Percentiles rank a stretch among this genome's conserved stretches.
phyloP scores from a whole-genome alignment of 2,888 invertebrate species.

The Mythimna vitellina region DNA sequence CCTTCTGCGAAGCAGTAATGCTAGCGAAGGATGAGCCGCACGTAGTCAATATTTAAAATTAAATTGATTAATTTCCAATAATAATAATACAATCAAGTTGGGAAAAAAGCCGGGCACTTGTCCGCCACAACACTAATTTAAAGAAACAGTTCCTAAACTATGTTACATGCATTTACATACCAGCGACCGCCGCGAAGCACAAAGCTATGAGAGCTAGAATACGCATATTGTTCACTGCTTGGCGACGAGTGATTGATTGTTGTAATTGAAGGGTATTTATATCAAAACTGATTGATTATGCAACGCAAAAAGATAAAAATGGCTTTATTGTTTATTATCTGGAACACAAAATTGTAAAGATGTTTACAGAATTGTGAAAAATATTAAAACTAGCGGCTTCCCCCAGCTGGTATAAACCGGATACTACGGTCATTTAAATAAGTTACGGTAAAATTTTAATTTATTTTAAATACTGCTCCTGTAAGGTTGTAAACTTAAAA shows the following conservation, averaged over 20 bases:
- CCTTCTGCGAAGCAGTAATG: too few relatives aligned
- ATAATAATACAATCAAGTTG: not conserved
- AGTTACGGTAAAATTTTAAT: too few relatives aligned
- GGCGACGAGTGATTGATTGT: constrained; percentile 1
- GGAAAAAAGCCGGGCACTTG: too few relatives aligned
- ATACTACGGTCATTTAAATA: too few relatives aligned
- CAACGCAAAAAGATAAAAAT: not conserved
- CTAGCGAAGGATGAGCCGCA: too few relatives aligned
- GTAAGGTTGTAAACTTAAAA: too few relatives aligned
- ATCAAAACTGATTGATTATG: not conserved
- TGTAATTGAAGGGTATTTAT: constrained; percentile 15
- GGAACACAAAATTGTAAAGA: not conserved
- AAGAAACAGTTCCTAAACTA: not conserved
- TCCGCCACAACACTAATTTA: too few relatives aligned
- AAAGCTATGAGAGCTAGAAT: constrained; percentile 28
- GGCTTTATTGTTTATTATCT: not conserved
- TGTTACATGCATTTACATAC: constrained; percentile 10
- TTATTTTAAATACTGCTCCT: too few relatives aligned
- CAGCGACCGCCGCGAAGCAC: constrained; percentile 35
- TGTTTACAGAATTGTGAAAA: not conserved
- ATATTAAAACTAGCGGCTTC: too few relatives aligned
- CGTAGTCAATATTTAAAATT: too few relatives aligned
- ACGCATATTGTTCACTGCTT: constrained; percentile 26
- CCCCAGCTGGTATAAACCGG: too few relatives aligned
- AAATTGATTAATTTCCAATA: too few relatives aligned